These are phyloP conservation scores for Ptyas mucosa DNA, from an alignment of 2,113 vertebrate genomes.

Conservation along the genomic window DNA sequence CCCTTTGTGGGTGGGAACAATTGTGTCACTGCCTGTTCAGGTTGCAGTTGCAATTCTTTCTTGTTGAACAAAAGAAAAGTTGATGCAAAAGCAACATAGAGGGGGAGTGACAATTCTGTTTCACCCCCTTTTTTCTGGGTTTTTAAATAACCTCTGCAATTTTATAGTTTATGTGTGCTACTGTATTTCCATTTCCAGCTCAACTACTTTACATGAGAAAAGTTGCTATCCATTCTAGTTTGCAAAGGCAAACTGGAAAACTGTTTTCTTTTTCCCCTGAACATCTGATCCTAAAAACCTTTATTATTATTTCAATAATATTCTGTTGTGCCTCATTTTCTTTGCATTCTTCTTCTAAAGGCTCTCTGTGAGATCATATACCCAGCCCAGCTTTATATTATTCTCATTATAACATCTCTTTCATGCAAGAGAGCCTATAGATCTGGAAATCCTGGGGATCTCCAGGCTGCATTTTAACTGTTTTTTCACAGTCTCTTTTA, in stretches of 20 bases:
- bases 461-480: neutral
- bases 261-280: neutral
- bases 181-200: neutral
- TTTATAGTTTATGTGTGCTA: neutral
- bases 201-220: neutral
- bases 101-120: neutral
- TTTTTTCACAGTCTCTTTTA: neutral
- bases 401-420: neutral
- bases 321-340: neutral
- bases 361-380: neutral
- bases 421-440: neutral
- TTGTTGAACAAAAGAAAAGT: neutral
- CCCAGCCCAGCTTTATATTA: neutral
- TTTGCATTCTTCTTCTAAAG: neutral
- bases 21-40: neutral
- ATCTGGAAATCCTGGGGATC: neutral
- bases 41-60: neutral
- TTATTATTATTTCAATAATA: neutral
- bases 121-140: neutral
- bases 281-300: neutral
- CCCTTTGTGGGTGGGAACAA: neutral
- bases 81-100: neutral
- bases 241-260: neutral
- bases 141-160: neutral
- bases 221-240: neutral